These are phyloP conservation scores for Etheostoma nigrum DNA, from an alignment of 2,797 vertebrate genomes.

Conservation along the genomic window DNA sequence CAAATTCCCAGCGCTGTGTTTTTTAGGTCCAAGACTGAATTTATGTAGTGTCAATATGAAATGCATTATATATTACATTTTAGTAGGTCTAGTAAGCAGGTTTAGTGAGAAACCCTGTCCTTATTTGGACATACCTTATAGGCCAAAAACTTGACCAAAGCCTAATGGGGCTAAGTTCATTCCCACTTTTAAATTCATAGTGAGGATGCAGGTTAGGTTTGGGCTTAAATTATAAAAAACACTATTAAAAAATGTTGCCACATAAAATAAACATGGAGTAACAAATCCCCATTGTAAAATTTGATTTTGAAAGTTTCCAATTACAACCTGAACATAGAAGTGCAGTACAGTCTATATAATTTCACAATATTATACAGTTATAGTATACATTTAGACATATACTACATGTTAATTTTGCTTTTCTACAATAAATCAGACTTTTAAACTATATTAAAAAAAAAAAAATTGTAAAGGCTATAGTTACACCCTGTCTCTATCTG, in stretches of 20 bases:
- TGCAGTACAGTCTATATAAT: not conserved
- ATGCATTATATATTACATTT: not conserved
- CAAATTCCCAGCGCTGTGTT: not conserved
- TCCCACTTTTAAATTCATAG: not conserved
- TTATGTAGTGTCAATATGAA: not conserved
- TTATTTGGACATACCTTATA: not conserved
- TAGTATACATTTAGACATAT: not conserved
- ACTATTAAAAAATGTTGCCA: not conserved
- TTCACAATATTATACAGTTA: not conserved
- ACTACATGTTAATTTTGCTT: not conserved
- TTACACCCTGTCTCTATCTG: not conserved
- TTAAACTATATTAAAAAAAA: not conserved
- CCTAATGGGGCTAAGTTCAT: not conserved
- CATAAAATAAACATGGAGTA: not conserved
- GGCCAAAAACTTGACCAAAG: not conserved
- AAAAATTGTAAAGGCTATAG: not conserved
- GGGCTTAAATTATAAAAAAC: not conserved
- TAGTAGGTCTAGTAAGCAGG: not conserved
- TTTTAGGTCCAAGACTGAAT: not conserved
- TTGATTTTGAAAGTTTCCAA: not conserved
- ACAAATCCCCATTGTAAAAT: slow-evolving; percentile 3
- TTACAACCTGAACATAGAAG: not conserved
- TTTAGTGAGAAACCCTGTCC: not conserved
- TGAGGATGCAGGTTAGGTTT: not conserved
- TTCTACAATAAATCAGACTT: too few relatives aligned